phyloP scores from a whole-genome alignment of 2,888 invertebrate genomes.

The Gymnocheta viridis region DNA sequence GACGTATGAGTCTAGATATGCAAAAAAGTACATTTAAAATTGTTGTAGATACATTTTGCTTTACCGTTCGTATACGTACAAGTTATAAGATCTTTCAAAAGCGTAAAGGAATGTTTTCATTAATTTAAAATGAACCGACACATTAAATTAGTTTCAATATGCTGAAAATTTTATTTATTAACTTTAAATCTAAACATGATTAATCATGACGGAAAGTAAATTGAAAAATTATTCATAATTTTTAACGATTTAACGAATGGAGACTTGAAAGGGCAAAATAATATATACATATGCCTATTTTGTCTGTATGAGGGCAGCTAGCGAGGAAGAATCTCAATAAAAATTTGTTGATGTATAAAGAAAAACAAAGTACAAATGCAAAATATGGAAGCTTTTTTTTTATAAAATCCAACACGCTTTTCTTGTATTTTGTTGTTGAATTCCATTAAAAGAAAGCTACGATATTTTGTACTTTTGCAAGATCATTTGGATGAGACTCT shows the following conservation, averaged over 20 bases:
- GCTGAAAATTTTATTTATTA: not conserved
- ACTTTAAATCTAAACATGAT: not conserved
- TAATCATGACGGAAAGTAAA: too few relatives aligned
- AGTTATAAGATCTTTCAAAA: not conserved
- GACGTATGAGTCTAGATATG: not conserved
- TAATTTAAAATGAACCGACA: not conserved
- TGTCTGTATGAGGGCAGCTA: too few relatives aligned
- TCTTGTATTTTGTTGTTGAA: too few relatives aligned
- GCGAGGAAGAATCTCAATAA: too few relatives aligned
- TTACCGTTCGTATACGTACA: constrained; percentile 6
- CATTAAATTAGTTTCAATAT: not conserved
- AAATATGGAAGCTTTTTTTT: too few relatives aligned
- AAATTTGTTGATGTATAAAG: too few relatives aligned
- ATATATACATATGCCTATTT: too few relatives aligned
- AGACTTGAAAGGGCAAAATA: not conserved
- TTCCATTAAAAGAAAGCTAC: too few relatives aligned
- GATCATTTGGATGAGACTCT: too few relatives aligned
- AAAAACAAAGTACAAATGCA: too few relatives aligned
- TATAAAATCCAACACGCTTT: too few relatives aligned
- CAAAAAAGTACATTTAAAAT: not conserved
- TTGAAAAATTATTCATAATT: not conserved
- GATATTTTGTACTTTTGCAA: too few relatives aligned
- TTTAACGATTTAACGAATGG: not conserved
- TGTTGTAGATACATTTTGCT: constrained; percentile 6
- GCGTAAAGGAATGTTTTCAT: constrained; percentile 24